These are phyloP conservation scores for Nemurella pictetii DNA, from an alignment of 2,888 invertebrate species.

Conservation along the genomic window DNA sequence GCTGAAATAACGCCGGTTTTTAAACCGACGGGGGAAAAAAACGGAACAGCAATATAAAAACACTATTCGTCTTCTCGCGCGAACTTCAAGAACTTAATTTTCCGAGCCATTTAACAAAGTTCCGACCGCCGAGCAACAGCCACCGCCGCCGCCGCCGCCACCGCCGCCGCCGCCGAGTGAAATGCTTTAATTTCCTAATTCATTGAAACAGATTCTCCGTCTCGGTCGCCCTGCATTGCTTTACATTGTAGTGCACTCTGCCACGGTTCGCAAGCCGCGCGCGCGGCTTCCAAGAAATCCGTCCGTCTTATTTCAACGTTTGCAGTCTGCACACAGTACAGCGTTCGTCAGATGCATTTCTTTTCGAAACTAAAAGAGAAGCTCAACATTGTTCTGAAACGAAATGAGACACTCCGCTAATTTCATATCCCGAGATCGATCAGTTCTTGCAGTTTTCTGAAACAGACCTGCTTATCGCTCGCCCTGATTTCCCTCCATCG, in stretches of 20 bases:
- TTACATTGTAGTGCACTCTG: not conserved
- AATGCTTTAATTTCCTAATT: conserved; percentile 43
- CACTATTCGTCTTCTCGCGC: conserved; percentile 26
- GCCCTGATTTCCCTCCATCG: not conserved
- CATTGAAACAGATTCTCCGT: conserved; percentile 35
- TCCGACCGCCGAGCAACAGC: not conserved
- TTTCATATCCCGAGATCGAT: not conserved
- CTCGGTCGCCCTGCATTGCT: not conserved
- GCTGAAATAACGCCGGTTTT: not conserved
- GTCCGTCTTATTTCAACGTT: not conserved
- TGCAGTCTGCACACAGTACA: not conserved
- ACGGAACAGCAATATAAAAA: conserved; percentile 27
- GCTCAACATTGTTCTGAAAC: not conserved
- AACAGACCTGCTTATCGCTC: too few species aligned
- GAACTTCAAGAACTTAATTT: conserved; percentile 42
- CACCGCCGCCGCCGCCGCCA: not conserved
- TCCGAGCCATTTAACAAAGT: conserved; percentile 43
- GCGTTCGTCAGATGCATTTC: not conserved
- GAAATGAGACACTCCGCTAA: not conserved
- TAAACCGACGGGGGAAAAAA: not conserved
- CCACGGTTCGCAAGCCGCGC: not conserved
- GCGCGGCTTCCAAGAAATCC: not conserved
- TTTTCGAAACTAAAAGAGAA: not conserved
- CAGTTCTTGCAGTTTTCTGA: not conserved
- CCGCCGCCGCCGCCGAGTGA: conserved; percentile 11